Percentiles rank a stretch among this genome's conserved stretches.
These are phyloP conservation scores for Botrylloides violaceus DNA, from an alignment of 23 tunicate species.

Conservation along the genomic window DNA sequence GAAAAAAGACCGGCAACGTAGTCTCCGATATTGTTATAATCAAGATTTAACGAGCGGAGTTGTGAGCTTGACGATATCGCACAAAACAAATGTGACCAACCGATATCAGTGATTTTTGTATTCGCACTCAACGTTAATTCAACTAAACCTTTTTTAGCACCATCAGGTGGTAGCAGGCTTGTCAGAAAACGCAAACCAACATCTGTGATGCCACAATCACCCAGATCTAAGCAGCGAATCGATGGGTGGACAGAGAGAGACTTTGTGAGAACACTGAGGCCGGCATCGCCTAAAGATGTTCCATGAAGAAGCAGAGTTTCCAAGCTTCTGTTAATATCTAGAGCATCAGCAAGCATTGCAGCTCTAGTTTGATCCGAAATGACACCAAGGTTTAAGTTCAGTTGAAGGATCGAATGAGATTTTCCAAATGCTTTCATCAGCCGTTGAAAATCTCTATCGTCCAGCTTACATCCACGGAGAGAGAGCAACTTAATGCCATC, in stretches of 20 bases:
- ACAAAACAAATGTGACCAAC: conserved; percentile 54
- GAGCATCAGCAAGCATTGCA: conserved; percentile 37
- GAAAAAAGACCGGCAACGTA: conserved; percentile 34
- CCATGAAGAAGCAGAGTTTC: conserved; percentile 45
- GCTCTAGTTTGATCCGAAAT: conserved; percentile 14
- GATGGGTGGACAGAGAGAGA: conserved; percentile 42
- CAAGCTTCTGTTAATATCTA: conserved; percentile 37
- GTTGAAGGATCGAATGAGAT: conserved; percentile 23
- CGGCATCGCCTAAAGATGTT: conserved; percentile 33
- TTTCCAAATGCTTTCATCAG: conserved; percentile 40
- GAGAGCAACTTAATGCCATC: conserved; percentile 33
- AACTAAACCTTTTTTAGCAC: conserved; percentile 42
- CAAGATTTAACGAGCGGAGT: conserved; percentile 25
- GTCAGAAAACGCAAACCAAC: conserved; percentile 5
- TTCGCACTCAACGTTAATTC: conserved; percentile 50
- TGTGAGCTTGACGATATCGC: conserved; percentile 54
- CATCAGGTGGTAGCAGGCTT: conserved; percentile 59
- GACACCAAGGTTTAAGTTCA: conserved; percentile 46
- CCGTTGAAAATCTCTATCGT: conserved; percentile 17
- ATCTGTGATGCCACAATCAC: conserved; percentile 39
- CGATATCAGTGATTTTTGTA: conserved; percentile 20
- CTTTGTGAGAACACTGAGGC: conserved; percentile 23
- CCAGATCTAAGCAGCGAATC: conserved; percentile 31
- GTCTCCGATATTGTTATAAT: conserved; percentile 59
- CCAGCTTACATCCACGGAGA: conserved; percentile 49